These are phyloP conservation scores for Drosophila birchii DNA, from an alignment of 2,888 invertebrate species.

Conservation along the genomic window DNA sequence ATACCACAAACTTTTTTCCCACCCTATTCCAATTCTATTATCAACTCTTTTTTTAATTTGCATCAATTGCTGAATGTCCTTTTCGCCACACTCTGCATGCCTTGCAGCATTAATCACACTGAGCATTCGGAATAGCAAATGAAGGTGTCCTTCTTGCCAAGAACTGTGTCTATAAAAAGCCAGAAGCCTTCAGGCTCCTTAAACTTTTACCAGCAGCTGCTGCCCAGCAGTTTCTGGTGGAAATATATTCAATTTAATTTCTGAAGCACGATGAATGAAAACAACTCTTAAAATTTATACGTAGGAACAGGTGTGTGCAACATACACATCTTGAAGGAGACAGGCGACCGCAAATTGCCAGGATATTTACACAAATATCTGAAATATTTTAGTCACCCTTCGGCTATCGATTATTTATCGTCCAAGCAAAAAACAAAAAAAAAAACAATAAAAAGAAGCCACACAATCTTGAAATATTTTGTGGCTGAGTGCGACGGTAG, in stretches of 20 bases:
- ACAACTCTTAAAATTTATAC: conserved; percentile 5
- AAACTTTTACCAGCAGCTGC: conserved; percentile 13
- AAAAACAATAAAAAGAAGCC: conserved; percentile 37
- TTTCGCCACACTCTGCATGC: conserved; percentile 12
- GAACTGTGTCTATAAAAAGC: conserved; percentile 34
- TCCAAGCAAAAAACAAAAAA: conserved; percentile 3
- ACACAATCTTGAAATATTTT: conserved; percentile 51
- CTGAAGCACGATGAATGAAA: conserved; percentile 5
- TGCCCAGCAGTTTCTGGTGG: conserved; percentile 7
- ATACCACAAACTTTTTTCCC: not conserved
- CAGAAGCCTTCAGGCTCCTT: not conserved
- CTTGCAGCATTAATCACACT: conserved; percentile 8
- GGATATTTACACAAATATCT: conserved; percentile 26
- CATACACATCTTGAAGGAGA: conserved; percentile 15
- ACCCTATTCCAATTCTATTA: not conserved
- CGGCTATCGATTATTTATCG: conserved; percentile 26
- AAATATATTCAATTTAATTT: conserved; percentile 16
- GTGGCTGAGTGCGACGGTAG: conserved; percentile 39
- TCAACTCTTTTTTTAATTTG: not conserved
- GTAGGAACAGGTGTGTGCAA: conserved; percentile 1
- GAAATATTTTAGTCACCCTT: conserved; percentile 20
- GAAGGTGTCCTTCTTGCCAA: not conserved
- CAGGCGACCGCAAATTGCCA: conserved; percentile 41
- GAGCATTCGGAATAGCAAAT: conserved; percentile 3
- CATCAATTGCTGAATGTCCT: not conserved